Evolutionary conservation across 1,140 invertebrate species (phyloP).

Genomic region (Agrilus planipennis): DNA sequence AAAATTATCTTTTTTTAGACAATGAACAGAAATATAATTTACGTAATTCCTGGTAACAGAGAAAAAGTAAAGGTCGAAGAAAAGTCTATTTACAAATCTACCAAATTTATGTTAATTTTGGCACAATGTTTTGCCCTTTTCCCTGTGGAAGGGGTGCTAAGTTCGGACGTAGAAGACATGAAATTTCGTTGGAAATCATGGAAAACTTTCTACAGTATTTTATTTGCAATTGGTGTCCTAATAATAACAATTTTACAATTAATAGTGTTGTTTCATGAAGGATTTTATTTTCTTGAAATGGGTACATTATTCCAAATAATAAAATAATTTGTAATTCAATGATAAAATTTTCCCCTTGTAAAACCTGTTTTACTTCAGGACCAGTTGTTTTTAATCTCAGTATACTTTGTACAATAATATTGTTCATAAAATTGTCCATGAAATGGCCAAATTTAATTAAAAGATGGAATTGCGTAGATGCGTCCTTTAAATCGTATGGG

Average conservation of each 20-base stretch:
- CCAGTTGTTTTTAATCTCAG: too few species aligned
- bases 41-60: too few species aligned
- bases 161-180: not conserved
- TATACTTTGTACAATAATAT: constrained; percentile 6
- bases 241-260: not conserved
- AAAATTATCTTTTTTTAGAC: too few species aligned
- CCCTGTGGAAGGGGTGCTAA: not conserved
- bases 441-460: constrained; percentile 1
- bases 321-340: too few species aligned
- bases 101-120: constrained; percentile 1
- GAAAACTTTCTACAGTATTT: constrained; percentile 2
- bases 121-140: constrained; percentile 7
- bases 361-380: too few species aligned
- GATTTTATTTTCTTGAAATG: not conserved
- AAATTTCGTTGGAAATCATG: constrained; percentile 4
- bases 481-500: too few species aligned
- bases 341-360: too few species aligned
- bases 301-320: not conserved
- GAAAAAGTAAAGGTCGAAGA: too few species aligned
- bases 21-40: too few species aligned
- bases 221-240: not conserved
- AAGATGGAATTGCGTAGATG: not conserved
- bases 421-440: not conserved
- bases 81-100: not conserved
- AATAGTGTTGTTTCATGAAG: not conserved